Evolutionary conservation across 1,140 invertebrate species (phyloP).

Genomic region (Nylanderia fulva): DNA sequence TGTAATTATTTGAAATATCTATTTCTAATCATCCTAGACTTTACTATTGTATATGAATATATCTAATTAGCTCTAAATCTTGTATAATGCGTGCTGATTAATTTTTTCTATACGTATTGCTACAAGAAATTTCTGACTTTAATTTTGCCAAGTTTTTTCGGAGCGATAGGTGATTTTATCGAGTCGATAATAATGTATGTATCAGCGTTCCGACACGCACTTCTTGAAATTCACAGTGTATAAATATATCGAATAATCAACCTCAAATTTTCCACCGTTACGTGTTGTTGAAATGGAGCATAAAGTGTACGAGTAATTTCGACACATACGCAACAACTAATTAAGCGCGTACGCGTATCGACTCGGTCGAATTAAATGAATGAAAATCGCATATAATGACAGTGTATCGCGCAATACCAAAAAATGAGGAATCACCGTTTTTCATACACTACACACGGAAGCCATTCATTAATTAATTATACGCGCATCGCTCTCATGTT

Average conservation of each 20-base stretch:
- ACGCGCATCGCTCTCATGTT: conserved; percentile 59
- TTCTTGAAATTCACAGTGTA: conserved; percentile 49
- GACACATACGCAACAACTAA: conserved; percentile 58
- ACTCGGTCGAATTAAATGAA: conserved; percentile 59
- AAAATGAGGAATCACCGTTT: conserved; percentile 60
- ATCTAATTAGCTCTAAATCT: not conserved
- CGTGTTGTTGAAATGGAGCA: conserved; percentile 56
- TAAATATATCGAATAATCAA: conserved; percentile 57
- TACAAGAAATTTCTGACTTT: not conserved
- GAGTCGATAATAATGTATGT: conserved; percentile 11
- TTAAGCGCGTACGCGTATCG: conserved; percentile 59
- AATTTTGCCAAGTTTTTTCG: not conserved
- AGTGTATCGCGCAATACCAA: conserved; percentile 61
- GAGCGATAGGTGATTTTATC: not conserved
- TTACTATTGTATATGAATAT: not conserved
- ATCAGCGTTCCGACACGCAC: conserved; percentile 7
- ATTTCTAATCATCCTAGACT: not conserved
- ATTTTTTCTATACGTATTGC: not conserved
- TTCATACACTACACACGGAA: conserved; percentile 58
- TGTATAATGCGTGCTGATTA: not conserved
- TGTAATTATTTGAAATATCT: conserved; percentile 26
- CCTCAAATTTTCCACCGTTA: conserved; percentile 50
- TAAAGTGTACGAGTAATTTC: conserved; percentile 59
- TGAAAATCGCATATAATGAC: conserved; percentile 62
- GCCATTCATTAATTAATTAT: conserved; percentile 63